Conservation (phyloP, 1,140 invertebrate species). For the Drosophila aff. region DNA sequence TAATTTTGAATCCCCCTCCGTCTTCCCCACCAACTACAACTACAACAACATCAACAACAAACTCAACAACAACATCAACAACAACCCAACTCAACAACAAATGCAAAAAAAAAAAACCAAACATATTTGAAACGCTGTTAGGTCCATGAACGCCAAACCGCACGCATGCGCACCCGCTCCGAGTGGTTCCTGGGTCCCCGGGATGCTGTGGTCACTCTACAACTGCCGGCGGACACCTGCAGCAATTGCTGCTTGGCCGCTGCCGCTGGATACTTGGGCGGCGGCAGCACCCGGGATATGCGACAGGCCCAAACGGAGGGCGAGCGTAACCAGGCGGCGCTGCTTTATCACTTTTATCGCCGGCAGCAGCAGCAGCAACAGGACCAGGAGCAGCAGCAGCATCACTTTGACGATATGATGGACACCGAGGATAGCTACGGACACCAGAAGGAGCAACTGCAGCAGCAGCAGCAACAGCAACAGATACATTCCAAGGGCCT, state of each 20-base stretch:
- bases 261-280: constrained; percentile 73
- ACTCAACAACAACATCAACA: constrained; percentile 13
- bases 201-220: constrained; percentile 83
- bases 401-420: constrained; percentile 68
- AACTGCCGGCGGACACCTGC: constrained; percentile 73
- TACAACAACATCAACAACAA: constrained; percentile 40
- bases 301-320: constrained; percentile 50
- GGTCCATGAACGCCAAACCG: constrained; percentile 97
- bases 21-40: constrained; percentile 48
- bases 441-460: constrained; percentile 46
- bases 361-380: constrained; percentile 65
- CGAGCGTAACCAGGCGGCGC: constrained; percentile 50
- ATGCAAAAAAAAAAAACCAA: constrained; percentile 11
- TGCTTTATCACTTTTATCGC: constrained; percentile 72
- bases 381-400: constrained; percentile 40
- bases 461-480: constrained; percentile 50
- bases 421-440: constrained; percentile 74
- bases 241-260: constrained; percentile 79
- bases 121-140: constrained; percentile 78
- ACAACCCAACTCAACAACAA: constrained; percentile 36
- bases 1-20: constrained; percentile 80
- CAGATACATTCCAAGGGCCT: constrained; percentile 77
- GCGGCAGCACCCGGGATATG: constrained; percentile 73
- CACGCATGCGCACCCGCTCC: constrained; percentile 95
- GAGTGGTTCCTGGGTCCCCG: constrained; percentile 95